phyloP scores from a whole-genome alignment of 2,888 invertebrate genomes.

The Flexamia atlantica region DNA sequence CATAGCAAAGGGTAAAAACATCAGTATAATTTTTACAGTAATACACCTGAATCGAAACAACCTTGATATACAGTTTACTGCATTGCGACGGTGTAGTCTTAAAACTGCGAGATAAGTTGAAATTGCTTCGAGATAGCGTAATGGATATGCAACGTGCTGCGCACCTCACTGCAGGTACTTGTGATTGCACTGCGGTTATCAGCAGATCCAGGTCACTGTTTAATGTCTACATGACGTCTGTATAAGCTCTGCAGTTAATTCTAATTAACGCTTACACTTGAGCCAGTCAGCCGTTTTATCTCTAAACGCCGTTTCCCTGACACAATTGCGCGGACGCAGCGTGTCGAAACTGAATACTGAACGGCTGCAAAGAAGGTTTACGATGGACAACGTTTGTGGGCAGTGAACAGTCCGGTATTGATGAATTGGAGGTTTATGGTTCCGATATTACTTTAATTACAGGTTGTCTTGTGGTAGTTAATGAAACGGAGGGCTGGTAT shows the following conservation, averaged over 20 bases:
- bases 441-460: too few relatives aligned
- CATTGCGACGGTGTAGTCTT: not conserved
- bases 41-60: too few relatives aligned
- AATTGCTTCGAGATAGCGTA: too few relatives aligned
- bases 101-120: too few relatives aligned
- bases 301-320: not conserved
- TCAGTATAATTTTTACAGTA: too few relatives aligned
- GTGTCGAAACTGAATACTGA: not conserved
- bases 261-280: conserved; percentile 11
- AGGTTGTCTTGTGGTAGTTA: too few relatives aligned
- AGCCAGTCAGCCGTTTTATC: conserved; percentile 2
- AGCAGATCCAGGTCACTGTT: not conserved
- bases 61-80: too few relatives aligned
- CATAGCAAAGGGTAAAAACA: too few relatives aligned
- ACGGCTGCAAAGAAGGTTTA: not conserved
- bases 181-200: not conserved
- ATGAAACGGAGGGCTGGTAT: too few relatives aligned
- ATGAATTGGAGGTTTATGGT: too few relatives aligned
- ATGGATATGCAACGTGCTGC: not conserved
- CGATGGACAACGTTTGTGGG: too few relatives aligned
- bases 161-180: not conserved
- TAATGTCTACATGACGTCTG: conserved; percentile 10
- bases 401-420: too few relatives aligned
- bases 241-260: conserved; percentile 12
- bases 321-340: not conserved